A percentile compares a stretch with the other conserved stretches of the same genome.
Evolutionary conservation across 2,113 vertebrate genomes (phyloP).

Genomic region (Thalassoma bifasciatum): DNA sequence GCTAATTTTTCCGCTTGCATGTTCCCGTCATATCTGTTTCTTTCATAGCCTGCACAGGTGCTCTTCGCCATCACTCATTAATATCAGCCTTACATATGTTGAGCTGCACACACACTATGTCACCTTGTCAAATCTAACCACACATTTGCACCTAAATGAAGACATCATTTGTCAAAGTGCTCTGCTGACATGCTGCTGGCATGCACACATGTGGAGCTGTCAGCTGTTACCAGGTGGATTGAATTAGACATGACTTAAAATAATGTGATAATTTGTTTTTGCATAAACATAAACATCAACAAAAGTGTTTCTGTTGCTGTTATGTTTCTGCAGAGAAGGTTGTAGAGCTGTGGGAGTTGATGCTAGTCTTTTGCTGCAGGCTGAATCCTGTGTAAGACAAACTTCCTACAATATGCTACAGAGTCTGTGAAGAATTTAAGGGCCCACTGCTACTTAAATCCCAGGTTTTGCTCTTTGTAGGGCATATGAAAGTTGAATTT

Average conservation of each 20-base stretch:
- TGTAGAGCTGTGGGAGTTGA: not conserved
- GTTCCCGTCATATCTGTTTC: conserved; percentile 8
- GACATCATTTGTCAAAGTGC: conserved; percentile 31
- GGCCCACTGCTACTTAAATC: conserved; percentile 15
- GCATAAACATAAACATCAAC: conserved; percentile 7
- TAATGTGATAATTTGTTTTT: not conserved
- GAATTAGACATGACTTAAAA: conserved; percentile 2
- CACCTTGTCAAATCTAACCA: conserved; percentile 40
- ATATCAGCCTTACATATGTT: conserved; percentile 29
- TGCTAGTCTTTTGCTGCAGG: conserved; percentile 18
- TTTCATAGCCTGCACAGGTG: conserved; percentile 29
- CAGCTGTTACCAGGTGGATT: conserved; percentile 26
- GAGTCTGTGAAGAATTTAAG: conserved; percentile 26
- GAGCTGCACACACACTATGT: conserved; percentile 11
- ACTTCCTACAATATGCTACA: conserved; percentile 6
- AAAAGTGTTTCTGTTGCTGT: not conserved
- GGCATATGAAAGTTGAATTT: conserved; percentile 8
- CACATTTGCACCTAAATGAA: conserved; percentile 50
- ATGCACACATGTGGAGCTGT: conserved; percentile 20
- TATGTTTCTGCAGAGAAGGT: not conserved
- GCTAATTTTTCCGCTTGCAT: conserved; percentile 2
- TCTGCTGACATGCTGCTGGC: conserved; percentile 1
- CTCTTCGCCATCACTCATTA: conserved; percentile 27
- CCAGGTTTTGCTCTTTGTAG: conserved; percentile 3
- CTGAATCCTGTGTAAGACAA: conserved; percentile 30